These are phyloP conservation scores for Prunella strophiata DNA, from an alignment of 2,797 vertebrate species.

Conservation along the genomic window DNA sequence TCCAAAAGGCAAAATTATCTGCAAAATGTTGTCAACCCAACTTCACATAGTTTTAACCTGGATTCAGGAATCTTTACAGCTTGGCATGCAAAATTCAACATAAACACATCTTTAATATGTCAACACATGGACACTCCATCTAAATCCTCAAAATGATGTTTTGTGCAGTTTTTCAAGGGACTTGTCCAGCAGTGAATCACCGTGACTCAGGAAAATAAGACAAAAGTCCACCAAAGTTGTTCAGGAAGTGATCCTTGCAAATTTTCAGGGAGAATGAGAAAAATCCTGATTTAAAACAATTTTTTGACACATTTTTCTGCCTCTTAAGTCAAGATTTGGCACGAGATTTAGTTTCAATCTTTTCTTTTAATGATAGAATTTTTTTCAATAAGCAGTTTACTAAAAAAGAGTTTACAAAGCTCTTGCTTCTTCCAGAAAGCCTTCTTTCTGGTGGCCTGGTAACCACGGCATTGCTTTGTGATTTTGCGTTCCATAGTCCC, in stretches of 20 bases:
- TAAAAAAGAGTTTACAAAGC: background rate
- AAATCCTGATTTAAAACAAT: background rate
- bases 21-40: background rate
- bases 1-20: background rate
- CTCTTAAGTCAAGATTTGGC: background rate
- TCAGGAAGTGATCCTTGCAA: background rate
- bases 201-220: background rate
- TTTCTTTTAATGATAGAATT: background rate
- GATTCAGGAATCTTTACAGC: background rate
- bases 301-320: background rate
- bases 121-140: background rate
- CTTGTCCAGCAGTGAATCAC: background rate
- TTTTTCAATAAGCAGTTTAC: background rate
- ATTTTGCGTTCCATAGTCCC: background rate
- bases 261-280: background rate
- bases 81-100: background rate
- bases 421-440: background rate
- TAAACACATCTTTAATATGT: background rate
- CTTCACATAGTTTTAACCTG: background rate
- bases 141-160: background rate
- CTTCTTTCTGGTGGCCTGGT: background rate
- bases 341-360: background rate
- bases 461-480: background rate
- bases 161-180: background rate
- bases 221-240: background rate